Conservation (phyloP, 2,113 vertebrate species). For the Hyperoodon ampullatus region DNA sequence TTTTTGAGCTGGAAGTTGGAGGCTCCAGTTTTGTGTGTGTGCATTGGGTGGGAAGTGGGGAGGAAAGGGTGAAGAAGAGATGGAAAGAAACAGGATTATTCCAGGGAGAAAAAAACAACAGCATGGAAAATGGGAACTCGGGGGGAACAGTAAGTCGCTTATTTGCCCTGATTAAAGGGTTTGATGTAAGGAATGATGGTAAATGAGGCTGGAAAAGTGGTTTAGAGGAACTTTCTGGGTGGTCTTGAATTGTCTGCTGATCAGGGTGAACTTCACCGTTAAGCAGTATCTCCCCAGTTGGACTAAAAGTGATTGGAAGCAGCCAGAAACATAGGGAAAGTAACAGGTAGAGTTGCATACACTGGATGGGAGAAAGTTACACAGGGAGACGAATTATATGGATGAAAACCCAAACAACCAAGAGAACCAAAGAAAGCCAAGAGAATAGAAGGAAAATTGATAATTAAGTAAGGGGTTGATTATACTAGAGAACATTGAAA, state of each 20-base stretch:
- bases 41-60: no score
- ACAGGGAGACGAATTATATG: not conserved
- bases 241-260: not conserved
- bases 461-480: not conserved
- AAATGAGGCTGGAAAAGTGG: not conserved
- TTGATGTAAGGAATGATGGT: not conserved
- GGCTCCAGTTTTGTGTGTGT: not conserved
- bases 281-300: not conserved
- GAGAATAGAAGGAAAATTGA: not conserved
- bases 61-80: not conserved
- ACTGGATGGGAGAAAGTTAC: not conserved
- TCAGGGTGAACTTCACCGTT: not conserved
- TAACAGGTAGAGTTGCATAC: not conserved
- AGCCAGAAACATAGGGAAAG: not conserved
- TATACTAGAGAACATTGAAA: not conserved
- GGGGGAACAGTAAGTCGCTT: not conserved
- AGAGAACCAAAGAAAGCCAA: slow-evolving; percentile 10
- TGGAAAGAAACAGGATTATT: not conserved
- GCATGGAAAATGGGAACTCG: not conserved
- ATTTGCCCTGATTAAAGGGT: not conserved
- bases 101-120: not conserved
- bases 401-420: not conserved
- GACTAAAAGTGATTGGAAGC: not conserved
- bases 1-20: not conserved
- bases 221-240: not conserved